A percentile compares a stretch with the other conserved stretches of the same genome.
These are phyloP conservation scores for Dendropsophus ebraccatus DNA, from an alignment of 2,113 vertebrate species.

Conservation along the genomic window DNA sequence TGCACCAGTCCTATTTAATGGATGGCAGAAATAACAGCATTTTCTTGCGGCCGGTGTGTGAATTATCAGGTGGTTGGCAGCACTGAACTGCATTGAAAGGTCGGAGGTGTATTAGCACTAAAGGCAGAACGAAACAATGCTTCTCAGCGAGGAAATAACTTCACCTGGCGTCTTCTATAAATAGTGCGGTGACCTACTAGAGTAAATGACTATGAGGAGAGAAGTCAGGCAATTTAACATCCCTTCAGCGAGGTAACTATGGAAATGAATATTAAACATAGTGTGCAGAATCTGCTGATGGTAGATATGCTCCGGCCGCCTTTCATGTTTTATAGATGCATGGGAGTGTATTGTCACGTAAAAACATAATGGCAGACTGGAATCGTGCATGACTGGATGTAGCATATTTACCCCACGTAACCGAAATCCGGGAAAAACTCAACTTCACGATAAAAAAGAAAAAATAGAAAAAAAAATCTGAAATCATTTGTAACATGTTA, in stretches of 20 bases:
- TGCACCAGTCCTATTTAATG: background rate
- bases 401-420: background rate
- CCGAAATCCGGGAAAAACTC: background rate
- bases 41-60: background rate
- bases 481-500: background rate
- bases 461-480: background rate
- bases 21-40: too few species aligned
- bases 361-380: background rate
- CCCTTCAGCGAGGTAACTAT: background rate
- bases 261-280: conserved; percentile 13
- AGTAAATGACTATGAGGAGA: conserved; percentile 10
- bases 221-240: conserved; percentile 2
- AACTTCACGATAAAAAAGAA: too few species aligned
- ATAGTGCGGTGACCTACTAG: background rate
- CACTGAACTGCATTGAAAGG: background rate
- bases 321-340: conserved; percentile 4
- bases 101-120: background rate
- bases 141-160: background rate
- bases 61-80: background rate
- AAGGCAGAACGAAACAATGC: background rate
- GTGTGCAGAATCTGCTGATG: conserved; percentile 15
- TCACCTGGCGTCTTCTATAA: background rate
- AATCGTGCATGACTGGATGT: background rate
- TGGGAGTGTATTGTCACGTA: background rate
- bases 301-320: background rate